Evolutionary conservation across 2,797 vertebrate species (phyloP), one percentile per base, ranked within the genome.

Genomic region (Lepilemur ruficaudatus): DNA sequence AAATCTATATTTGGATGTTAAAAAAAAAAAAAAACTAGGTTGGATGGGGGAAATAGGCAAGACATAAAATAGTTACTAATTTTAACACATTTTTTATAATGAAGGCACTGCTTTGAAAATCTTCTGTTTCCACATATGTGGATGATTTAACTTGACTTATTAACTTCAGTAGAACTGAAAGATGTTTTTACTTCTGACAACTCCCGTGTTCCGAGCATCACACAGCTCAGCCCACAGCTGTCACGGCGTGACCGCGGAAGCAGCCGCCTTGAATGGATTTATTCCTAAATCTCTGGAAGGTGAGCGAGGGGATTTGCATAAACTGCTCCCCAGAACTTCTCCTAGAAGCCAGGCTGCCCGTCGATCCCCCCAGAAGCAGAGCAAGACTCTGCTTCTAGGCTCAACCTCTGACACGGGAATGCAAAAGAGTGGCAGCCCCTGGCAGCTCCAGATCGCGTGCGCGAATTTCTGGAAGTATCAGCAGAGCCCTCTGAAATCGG

Each of bases 31-130:
- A 98, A 98, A 98, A 96, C 95, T 97, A 97, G 96, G 94, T 96
- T 98, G 98, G 97, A 97, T 96, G 96, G 92, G 82, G 85, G 80
- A 82, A 81, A 97, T 96, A 98, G 97, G 70, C 96, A 98, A 98
- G 96, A 23, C 69, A 97, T 93, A 91, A 98, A 98, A 98, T 65
- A 98, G 94, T 97, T 97, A 96, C 73, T 80, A 80, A 98, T 91
- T 97, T 94, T 98, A 98, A 98, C 97, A 98, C 87, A 43, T 97
- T 98, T 98, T 69, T 97, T 97, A 97, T 98, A 98, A 98, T 96
- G 59, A 97, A 98, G 97, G 94, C 93, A 28, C 65, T 97, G 81
- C 91, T 98, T 91, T 97, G 82, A 95, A 98, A 94, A 81, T 93
- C 85, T 97, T 94, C 89, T 97, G 48, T 88, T 96, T 97, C 67